Evolutionary conservation across 2,113 vertebrate species (phyloP).

Genomic region (Turnix velox): DNA sequence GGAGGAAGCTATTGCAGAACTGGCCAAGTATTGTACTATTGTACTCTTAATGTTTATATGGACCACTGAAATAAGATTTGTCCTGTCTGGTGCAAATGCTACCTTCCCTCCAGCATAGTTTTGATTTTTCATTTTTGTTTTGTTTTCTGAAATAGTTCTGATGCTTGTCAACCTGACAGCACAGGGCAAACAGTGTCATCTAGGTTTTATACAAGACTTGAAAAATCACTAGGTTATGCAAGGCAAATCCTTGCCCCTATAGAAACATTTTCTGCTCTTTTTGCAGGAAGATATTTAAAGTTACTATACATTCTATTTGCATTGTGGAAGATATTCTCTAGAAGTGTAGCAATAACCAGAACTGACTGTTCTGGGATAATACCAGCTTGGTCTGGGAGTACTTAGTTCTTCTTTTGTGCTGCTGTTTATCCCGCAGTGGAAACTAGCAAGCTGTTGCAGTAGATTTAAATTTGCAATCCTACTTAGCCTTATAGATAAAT

Average conservation of each 20-base stretch:
- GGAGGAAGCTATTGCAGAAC: neutral
- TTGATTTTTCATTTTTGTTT: neutral
- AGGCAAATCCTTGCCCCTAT: neutral
- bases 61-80: neutral
- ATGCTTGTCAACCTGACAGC: neutral
- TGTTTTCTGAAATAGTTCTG: neutral
- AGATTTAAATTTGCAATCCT: constrained; percentile 13
- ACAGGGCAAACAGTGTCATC: neutral
- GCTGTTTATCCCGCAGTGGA: neutral
- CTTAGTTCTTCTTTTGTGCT: neutral
- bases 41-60: neutral
- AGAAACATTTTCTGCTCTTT: neutral
- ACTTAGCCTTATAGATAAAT: constrained; percentile 8
- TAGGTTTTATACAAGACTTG: neutral
- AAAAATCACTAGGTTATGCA: neutral
- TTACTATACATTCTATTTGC: neutral
- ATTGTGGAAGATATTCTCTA: neutral
- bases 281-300: neutral
- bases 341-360: neutral
- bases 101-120: neutral
- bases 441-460: neutral
- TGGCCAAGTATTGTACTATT: neutral
- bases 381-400: neutral
- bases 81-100: neutral
- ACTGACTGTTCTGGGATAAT: neutral